Evolutionary conservation across 35 echinoderm and acorn worm genomes (phyloP).

Genomic region (Lytechinus variegatus): DNA sequence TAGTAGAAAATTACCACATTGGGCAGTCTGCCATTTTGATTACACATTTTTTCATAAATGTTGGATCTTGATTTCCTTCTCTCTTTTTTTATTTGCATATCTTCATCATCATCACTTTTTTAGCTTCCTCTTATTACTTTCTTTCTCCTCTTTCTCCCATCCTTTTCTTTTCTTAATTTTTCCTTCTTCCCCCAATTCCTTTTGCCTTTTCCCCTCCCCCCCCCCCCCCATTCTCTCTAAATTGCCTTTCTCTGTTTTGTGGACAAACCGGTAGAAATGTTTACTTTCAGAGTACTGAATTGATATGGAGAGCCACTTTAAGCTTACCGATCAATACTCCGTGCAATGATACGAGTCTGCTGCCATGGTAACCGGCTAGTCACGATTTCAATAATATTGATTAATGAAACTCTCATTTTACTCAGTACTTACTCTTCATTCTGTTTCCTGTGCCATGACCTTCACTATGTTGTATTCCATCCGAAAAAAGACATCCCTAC

Average conservation of each 20-base stretch:
- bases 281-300: not conserved
- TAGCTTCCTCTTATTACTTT: too few species aligned
- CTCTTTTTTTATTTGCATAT: too few species aligned
- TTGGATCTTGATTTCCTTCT: not conserved
- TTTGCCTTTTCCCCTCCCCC: not conserved
- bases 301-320: not conserved
- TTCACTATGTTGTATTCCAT: not conserved
- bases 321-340: not conserved
- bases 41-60: not conserved
- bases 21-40: not conserved
- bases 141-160: too few species aligned
- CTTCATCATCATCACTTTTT: too few species aligned
- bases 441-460: not conserved
- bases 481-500: not conserved
- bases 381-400: not conserved
- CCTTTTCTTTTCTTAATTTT: too few species aligned
- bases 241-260: not conserved
- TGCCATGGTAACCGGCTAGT: not conserved
- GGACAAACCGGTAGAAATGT: not conserved
- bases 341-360: slow-evolving; percentile 4
- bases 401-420: not conserved
- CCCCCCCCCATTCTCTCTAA: not conserved
- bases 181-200: too few species aligned
- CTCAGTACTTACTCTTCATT: not conserved
- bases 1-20: not conserved